Evolutionary conservation across 2,113 vertebrate species (phyloP), one percentile per base, ranked within the genome.

Genomic region (Columbina picui): DNA sequence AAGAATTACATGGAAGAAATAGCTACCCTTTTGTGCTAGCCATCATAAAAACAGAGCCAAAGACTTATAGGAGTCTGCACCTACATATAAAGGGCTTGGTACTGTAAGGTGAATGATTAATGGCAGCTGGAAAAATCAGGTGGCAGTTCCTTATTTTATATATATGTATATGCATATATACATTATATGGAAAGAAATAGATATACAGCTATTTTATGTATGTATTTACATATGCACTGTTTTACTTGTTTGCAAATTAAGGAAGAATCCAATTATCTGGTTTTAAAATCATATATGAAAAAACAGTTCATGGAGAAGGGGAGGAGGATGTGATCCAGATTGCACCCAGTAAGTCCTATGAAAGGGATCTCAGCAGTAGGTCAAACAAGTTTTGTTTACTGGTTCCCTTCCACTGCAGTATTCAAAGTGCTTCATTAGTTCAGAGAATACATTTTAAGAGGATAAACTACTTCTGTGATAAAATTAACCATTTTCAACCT

Each of bases 1-100:
- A 97, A 84, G 90, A 57, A 93, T 97, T 95, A 89, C 95, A 95
- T 6, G 47, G 89, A 91, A 89, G 84, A 91, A 97, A 95, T 89
- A 91, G 83, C 65, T 47, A 92, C 59, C n/a, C 67, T 93, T 95
- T 73, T 27, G n/a, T 77, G 63, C 93, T 81, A 77, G 64, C 87
- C 94, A 84, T 71, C 90, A 96, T 86, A 85, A 96, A 60, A 84
- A 95, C 91, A 94, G 85, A 96, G 55, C 39, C 73, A 56, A 39
- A 85, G 83, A 83, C 91, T 64, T 76, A 70, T 12, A 90, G 53
- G 65, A 90, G 68, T 55, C 76, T 94, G 38, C 17, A 78, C 79
- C 53, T 78, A 59, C 73, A 38, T 30, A 15, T 1, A 18, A 67
- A 69, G 19, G 49, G 22, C 53, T 96, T 84, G 85, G 38, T 56